A percentile compares a stretch with the other conserved stretches of the same genome.
Conservation (phyloP, 1,140 invertebrate genomes). For the Drosophila sp. region DNA sequence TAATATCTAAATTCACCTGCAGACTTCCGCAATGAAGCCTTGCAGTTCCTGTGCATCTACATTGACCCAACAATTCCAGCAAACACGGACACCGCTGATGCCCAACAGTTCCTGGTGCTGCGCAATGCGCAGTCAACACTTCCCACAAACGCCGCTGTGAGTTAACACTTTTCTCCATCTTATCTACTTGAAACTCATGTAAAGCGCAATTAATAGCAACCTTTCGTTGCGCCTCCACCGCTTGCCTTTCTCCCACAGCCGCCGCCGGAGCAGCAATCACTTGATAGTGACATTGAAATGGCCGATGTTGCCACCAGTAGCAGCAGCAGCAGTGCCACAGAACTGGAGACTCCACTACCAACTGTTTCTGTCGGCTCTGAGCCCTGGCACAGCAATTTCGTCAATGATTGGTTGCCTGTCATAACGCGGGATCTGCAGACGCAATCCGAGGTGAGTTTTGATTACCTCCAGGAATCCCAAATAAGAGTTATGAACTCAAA, state of each 20-base stretch:
- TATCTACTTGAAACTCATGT: neutral
- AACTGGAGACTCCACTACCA: conserved; percentile 79
- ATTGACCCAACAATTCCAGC: conserved; percentile 64
- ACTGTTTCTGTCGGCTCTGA: conserved; percentile 86
- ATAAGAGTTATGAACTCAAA: too few species aligned
- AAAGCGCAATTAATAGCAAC: conserved; percentile 38
- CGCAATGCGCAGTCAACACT: conserved; percentile 37
- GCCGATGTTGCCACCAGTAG: conserved; percentile 49
- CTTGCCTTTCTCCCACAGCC: conserved; percentile 43
- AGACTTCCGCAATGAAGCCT: conserved; percentile 74
- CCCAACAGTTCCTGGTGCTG: conserved; percentile 73
- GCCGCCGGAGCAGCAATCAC: conserved; percentile 7
- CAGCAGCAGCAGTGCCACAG: conserved; percentile 36
- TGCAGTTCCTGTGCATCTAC: conserved; percentile 68
- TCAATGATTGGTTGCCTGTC: conserved; percentile 91
- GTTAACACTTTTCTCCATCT: conserved; percentile 3
- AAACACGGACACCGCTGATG: conserved; percentile 56
- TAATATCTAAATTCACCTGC: neutral
- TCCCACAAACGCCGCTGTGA: conserved; percentile 46
- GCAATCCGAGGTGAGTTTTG: conserved; percentile 86
- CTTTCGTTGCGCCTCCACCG: conserved; percentile 56
- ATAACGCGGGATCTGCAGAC: conserved; percentile 90
- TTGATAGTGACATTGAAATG: conserved; percentile 77
- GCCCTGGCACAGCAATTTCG: conserved; percentile 86
- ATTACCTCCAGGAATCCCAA: neutral